Percentiles rank a stretch among this genome's conserved stretches.
phyloP scores from a whole-genome alignment of 2,888 invertebrate genomes.

The Macaria notata region DNA sequence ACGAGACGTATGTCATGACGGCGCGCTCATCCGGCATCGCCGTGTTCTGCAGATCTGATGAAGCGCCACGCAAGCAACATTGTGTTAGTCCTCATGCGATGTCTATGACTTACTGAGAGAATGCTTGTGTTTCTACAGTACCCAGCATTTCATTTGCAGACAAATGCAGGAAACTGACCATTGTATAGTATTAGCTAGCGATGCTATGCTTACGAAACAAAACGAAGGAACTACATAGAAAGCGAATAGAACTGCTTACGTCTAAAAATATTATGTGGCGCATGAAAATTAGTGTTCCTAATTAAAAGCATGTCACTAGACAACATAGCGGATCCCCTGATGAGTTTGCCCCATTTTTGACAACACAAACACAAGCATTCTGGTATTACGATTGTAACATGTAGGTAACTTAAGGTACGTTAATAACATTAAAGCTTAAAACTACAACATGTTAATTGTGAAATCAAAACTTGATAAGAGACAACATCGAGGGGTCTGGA shows the following conservation, averaged over 20 bases:
- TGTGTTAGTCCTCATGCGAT: conserved; percentile 74
- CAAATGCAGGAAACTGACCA: conserved; percentile 12
- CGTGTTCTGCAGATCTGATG: conserved; percentile 97
- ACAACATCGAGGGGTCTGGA: conserved; percentile 24
- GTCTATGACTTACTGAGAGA: conserved; percentile 46
- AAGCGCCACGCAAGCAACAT: conserved; percentile 76
- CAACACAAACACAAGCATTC: conserved; percentile 53
- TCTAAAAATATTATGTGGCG: conserved; percentile 37
- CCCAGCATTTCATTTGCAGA: conserved; percentile 6
- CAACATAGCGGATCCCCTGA: conserved; percentile 25
- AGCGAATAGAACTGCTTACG: conserved; percentile 32
- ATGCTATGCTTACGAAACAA: conserved; percentile 21
- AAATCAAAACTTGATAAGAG: conserved; percentile 22
- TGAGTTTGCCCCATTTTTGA: conserved; percentile 20
- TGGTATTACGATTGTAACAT: conserved; percentile 37
- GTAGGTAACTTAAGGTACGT: conserved; percentile 49
- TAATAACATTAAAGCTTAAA: conserved; percentile 59
- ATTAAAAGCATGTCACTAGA: conserved; percentile 32
- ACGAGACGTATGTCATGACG: conserved; percentile 99
- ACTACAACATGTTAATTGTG: conserved; percentile 30
- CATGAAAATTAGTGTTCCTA: conserved; percentile 40
- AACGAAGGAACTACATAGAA: conserved; percentile 25
- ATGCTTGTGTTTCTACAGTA: conserved; percentile 46
- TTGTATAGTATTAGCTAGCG: conserved; percentile 17
- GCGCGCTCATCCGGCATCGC: conserved; percentile 99